Percentiles rank a stretch among this genome's conserved stretches.
Evolutionary conservation across 2,888 invertebrate genomes (phyloP).

Genomic region (Drosophila falleni): DNA sequence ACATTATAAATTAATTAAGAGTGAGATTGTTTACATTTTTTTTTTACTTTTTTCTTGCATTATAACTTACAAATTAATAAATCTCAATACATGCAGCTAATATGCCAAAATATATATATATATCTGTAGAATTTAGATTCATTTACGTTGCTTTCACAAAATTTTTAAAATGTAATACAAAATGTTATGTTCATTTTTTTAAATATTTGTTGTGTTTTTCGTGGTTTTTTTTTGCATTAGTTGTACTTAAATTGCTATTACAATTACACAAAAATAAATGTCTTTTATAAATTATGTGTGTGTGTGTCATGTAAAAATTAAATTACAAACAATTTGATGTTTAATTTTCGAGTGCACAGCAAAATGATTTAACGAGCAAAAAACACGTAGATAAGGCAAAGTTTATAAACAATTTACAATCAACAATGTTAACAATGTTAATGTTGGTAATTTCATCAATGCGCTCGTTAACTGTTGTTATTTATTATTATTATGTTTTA

Average conservation of each 20-base stretch:
- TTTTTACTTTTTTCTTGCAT: conserved; percentile 21
- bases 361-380: conserved; percentile 71
- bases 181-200: conserved; percentile 22
- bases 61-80: conserved; percentile 55
- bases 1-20: conserved; percentile 71
- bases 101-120: conserved; percentile 46
- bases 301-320: conserved; percentile 39
- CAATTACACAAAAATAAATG: conserved; percentile 76
- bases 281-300: conserved; percentile 66
- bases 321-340: conserved; percentile 54
- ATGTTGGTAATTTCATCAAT: conserved; percentile 30
- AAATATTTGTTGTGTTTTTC: conserved; percentile 15
- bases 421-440: conserved; percentile 43
- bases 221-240: conserved; percentile 16
- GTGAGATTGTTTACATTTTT: conserved; percentile 60
- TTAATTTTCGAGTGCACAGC: conserved; percentile 53
- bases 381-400: conserved; percentile 73
- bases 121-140: conserved; percentile 49
- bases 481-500: conserved; percentile 5
- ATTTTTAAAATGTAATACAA: conserved; percentile 54
- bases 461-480: conserved; percentile 11
- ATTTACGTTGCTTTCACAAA: conserved; percentile 44
- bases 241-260: conserved; percentile 66
- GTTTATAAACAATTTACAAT: conserved; percentile 59
- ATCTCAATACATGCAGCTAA: conserved; percentile 61